Percentiles rank a stretch among this genome's conserved stretches.
Evolutionary conservation across 2,797 vertebrate species (phyloP).

Genomic region (Streptopelia turtur): DNA sequence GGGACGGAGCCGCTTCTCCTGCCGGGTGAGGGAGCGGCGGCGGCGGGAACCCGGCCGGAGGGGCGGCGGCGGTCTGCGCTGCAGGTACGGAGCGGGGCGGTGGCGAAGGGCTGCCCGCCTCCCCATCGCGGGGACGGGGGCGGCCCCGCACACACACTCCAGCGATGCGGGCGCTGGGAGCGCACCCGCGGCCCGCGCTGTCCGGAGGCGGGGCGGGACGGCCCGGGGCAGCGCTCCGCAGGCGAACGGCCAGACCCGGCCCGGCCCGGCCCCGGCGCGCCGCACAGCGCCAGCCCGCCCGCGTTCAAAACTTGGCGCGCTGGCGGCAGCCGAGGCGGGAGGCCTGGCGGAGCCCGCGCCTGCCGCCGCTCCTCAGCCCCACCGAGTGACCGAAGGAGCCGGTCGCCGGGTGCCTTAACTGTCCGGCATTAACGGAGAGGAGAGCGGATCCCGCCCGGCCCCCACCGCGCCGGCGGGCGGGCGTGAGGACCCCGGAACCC

Average conservation of each 20-base stretch:
- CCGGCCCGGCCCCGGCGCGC: background rate
- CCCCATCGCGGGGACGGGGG: too few species aligned
- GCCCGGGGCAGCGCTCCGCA: background rate
- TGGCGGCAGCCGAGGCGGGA: background rate
- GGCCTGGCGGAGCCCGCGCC: background rate
- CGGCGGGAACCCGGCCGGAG: background rate
- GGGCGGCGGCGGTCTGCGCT: background rate
- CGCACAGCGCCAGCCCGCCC: background rate
- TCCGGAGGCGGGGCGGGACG: background rate
- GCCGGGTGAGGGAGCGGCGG: background rate
- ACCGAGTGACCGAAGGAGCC: too few species aligned
- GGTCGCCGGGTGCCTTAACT: rapidly evolving
- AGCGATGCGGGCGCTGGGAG: background rate
- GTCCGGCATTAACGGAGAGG: background rate
- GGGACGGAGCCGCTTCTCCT: background rate
- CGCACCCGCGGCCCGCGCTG: background rate
- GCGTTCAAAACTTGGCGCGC: background rate
- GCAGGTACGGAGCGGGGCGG: background rate
- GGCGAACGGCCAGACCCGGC: background rate
- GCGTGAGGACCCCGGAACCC: too few species aligned
- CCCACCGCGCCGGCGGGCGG: background rate
- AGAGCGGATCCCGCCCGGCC: too few species aligned
- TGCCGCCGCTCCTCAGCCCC: background rate
- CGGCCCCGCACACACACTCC: too few species aligned
- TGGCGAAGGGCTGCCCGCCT: background rate